Base-by-base conservation (phyloP, 1,140 invertebrate species). In the Drosophila eugracilis region DNA sequence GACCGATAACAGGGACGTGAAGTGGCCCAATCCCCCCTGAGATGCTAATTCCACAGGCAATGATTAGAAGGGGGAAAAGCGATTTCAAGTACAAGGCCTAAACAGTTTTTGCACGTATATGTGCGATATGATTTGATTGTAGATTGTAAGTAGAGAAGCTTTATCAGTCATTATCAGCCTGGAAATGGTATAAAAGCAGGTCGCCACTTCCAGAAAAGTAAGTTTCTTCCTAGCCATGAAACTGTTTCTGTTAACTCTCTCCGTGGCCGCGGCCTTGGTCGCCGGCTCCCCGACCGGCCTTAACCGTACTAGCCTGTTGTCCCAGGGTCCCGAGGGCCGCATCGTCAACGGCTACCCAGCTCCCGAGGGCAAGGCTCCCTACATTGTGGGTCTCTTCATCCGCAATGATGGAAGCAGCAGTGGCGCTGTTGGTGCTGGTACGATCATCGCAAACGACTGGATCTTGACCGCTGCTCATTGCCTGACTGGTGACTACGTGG, bases 381-480 rank as follows among this genome's bases (percentile, higher is more conserved):
- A 93, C 55, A 93, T 93, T 60, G 92, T 92, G 4, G 89, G 91
- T 1, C 72, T 94, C 4, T 39, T 54, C 3, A 70, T 93, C 52
- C 71, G 88, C 21, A 90, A 53, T 0, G 34, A 57, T 10, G 91
- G 91, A 0, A 63, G 62, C 36, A 80, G 91, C 55, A 12, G 19
- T 0, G 15, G 36, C 4, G 60, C 47, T 17, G 48, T 93, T 57
- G 84, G 95, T 62, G 94, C 94, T 2, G 95, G 93, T 5, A 93
- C 93, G 15, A 80, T 95, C 32, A 93, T 95, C 17, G 91, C 85
- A 49, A 71, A 89, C 45, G 55, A 90, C 14, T 94, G 93, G 93
- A 84, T 94, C 0, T 63, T 95, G 30, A 93, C 93, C 3, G 94
- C 94, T 3, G 94, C 94, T 4, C 94, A 95, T 73, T 95, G 94